Base-by-base conservation (phyloP, 2,888 invertebrate species). In the Andrena haemorrhoa region DNA sequence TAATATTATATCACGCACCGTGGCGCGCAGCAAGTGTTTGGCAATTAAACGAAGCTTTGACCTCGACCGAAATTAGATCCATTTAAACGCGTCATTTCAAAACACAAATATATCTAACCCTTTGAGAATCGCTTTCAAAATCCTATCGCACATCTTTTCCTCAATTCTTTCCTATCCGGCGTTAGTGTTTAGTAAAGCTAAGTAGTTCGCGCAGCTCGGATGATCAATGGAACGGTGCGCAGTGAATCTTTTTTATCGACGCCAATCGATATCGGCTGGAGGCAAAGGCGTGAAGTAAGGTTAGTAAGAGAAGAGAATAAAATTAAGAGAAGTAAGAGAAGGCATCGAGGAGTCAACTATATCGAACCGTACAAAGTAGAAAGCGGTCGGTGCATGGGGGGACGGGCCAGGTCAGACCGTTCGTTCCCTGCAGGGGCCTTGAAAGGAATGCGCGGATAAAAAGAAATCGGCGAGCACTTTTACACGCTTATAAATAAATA, bases 361-460 rank as follows among this genome's bases (percentile, higher is more conserved):
- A 87, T 89, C 86, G 89, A 84, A 88, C 79, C 78, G 85, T 86
- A 87, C 86, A 82, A 87, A 90, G 90, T 90, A 89, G 91, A 91
- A 90, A 91, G 90, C 89, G 88, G 51, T 75, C 63, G 75, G 80
- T 74, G 78, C 58, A 65, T 16, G 58, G 26, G 65, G 60, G 61
- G 74, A 75, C 78, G 66, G 66, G 41, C 68, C 76, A 53, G 71
- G 79, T 77, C 72, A 76, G 66, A 74, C 49, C 70, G 69, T 74
- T 84, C 87, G 85, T 82, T 89, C 89, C 73, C 78, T 64, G 82
- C 80, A 86, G 88, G 84, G 90, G 91, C 91, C 91, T 91, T 91
- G 91, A 89, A 90, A 90, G 91, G 91, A 91, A 91, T 91, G 91
- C 87, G 86, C 84, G 82, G 79, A 76, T 85, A 88, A 87, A 90